Percentiles rank a stretch among this genome's conserved stretches.
phyloP scores from a whole-genome alignment of 2,888 invertebrate species.

The Tanypteryx hageni region DNA sequence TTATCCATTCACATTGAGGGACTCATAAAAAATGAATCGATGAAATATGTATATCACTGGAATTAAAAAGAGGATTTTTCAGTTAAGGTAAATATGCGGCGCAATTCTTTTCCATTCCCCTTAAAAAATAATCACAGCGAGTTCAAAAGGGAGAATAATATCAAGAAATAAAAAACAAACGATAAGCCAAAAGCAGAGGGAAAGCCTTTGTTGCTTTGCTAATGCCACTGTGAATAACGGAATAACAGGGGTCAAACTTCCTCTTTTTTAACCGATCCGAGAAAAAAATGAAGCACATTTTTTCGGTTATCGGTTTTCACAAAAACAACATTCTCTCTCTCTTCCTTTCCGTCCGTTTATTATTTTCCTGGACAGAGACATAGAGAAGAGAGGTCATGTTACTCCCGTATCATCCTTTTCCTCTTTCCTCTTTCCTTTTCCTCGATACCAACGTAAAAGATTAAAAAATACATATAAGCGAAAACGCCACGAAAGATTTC shows the following conservation, averaged over 20 bases:
- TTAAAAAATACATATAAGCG: not conserved
- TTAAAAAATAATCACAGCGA: not conserved
- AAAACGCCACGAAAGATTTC: not conserved
- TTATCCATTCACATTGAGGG: too few relatives aligned
- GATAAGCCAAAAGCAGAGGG: slow-evolving; percentile 27
- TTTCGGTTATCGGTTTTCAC: slow-evolving; percentile 25
- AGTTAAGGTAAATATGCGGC: not conserved
- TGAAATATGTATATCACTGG: too few relatives aligned
- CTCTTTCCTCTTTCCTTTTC: not conserved
- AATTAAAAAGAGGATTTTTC: not conserved
- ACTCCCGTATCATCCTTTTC: not conserved
- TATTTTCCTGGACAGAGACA: not conserved
- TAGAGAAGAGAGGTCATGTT: not conserved
- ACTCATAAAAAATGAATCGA: too few relatives aligned
- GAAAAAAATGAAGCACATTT: slow-evolving; percentile 11
- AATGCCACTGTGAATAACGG: slow-evolving; percentile 34
- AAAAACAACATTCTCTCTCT: not conserved
- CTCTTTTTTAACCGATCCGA: slow-evolving; percentile 33
- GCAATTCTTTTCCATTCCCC: not conserved
- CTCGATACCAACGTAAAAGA: not conserved
- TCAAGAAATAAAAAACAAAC: not conserved
- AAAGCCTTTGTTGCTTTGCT: slow-evolving; percentile 22
- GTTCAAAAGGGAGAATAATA: slow-evolving; percentile 8
- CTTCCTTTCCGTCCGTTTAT: not conserved
- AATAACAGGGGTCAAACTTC: slow-evolving; percentile 37